Base-by-base conservation (phyloP, 1,140 invertebrate species). In the Pseudomyrmex dendroicus region DNA sequence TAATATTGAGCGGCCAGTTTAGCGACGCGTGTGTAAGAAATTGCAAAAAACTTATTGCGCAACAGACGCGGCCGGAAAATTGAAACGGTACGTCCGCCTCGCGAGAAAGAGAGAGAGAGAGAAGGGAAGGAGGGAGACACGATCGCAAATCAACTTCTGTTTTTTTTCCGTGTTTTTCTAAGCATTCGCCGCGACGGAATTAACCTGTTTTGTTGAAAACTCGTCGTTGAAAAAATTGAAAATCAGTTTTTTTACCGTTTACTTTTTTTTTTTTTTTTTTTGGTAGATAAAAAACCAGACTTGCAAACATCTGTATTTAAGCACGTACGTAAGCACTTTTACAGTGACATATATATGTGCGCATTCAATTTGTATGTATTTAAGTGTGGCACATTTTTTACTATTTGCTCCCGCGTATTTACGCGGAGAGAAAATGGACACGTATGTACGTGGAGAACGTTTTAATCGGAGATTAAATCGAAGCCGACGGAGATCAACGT, bases 31-130 rank as follows among this genome's bases (percentile, higher is more conserved):
- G 48, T 59, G 22, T 44, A 17, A 25, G 15, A 2, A 57, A 52
- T 4, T 7, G 17, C 57, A 9, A 87, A 86, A 22, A 87, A 86
- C 73, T 80, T 68, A 48, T 87, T 87, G 82, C 82, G 68, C 12
- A 87, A 87, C 7, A n/a, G 9, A 70, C 25, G 48, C 10, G 20
- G 25, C 10, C 17, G 22, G 56, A 50, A 62, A 66, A 62, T 72
- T 17, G 56, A 59, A 61, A 50, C 22, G 10, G 12, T 52, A 67
- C 8, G 25, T 74, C 35, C 73, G 48, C 22, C 74, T 57, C 70
- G 20, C 44, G 15, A 68, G 10, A 46, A 0, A 66, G 35, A 35
- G 5, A 35, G 35, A 35, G 35, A 0, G 25, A 25, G 25, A 22
- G 22, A 22, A 25, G 0, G 5, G 25, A 35, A 5, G 5, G 7